phyloP scores from a whole-genome alignment of 2,113 vertebrate genomes.

The Oryzias melastigma region DNA sequence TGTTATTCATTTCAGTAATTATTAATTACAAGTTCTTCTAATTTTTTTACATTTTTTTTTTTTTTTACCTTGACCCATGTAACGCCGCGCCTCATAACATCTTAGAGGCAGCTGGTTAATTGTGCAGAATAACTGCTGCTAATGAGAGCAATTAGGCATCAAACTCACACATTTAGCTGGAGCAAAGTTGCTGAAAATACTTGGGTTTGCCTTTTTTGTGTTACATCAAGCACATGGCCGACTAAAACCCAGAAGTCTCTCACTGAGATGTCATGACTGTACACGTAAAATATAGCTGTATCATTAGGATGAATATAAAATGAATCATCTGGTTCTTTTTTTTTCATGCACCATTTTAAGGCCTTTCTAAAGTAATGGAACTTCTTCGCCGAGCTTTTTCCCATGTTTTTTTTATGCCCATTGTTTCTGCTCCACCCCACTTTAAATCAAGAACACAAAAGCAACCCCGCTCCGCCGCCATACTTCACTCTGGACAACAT shows the following conservation, averaged over 20 bases:
- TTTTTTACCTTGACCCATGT: conserved; percentile 60
- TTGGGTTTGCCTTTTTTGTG: conserved; percentile 42
- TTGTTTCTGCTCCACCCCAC: conserved; percentile 75
- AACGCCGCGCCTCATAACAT: conserved; percentile 68
- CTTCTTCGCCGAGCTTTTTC: conserved; percentile 35
- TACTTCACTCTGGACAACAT: conserved; percentile 74
- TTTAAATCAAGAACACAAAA: conserved; percentile 74
- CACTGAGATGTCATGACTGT: not conserved
- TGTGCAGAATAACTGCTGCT: conserved; percentile 69
- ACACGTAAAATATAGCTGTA: not conserved
- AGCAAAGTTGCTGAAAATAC: conserved; percentile 20
- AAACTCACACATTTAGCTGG: conserved; percentile 52
- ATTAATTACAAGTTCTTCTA: conserved; percentile 67
- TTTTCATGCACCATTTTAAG: conserved; percentile 29
- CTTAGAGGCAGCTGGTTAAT: conserved; percentile 69
- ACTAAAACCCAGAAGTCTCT: conserved; percentile 13
- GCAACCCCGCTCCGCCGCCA: conserved; percentile 14
- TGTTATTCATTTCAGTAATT: conserved; percentile 70
- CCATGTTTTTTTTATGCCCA: conserved; percentile 76
- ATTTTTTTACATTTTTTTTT: conserved; percentile 25
- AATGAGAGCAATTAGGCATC: conserved; percentile 76
- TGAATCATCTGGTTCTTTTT: conserved; percentile 20
- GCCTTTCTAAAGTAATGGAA: conserved; percentile 54
- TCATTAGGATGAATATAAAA: not conserved
- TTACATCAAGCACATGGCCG: conserved; percentile 37